These are phyloP conservation scores for Drosophila rubida DNA, from an alignment of 2,888 invertebrate species.

Conservation along the genomic window DNA sequence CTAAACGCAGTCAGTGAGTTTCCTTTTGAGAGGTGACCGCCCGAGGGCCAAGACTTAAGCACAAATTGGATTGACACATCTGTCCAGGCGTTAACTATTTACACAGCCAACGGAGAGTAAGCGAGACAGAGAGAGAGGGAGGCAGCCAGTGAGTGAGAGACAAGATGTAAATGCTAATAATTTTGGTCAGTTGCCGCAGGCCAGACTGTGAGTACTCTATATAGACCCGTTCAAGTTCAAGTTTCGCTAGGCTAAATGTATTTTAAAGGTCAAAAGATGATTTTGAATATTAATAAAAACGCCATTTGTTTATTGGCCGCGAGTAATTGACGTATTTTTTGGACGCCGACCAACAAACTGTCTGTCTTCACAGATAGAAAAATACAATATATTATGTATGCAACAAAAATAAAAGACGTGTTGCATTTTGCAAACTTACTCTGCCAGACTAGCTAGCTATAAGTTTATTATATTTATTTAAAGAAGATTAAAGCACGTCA, in stretches of 20 bases:
- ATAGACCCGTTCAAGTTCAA: conserved; percentile 48
- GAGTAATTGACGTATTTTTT: conserved; percentile 51
- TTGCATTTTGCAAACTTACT: background rate
- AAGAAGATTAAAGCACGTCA: too few species aligned
- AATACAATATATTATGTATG: conserved; percentile 1
- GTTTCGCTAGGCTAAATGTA: conserved; percentile 30
- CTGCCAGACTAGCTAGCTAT: background rate
- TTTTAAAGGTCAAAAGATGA: conserved; percentile 55
- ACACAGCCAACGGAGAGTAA: conserved; percentile 32
- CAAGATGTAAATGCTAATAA: conserved; percentile 40
- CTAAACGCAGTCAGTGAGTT: background rate
- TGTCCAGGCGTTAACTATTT: conserved; percentile 47
- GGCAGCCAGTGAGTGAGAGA: background rate
- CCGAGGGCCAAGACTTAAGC: conserved; percentile 9
- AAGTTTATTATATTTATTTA: background rate
- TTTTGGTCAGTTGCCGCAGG: conserved; percentile 36
- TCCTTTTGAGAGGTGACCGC: background rate
- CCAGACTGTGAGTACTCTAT: conserved; percentile 6
- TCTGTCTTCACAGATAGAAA: conserved; percentile 22
- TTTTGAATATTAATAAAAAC: conserved; percentile 38
- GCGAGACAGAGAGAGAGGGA: background rate
- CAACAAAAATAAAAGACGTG: background rate
- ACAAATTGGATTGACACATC: conserved; percentile 39
- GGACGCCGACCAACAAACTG: conserved; percentile 64
- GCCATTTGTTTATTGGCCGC: conserved; percentile 51